Conservation (phyloP, 64 coral and sea anemone genomes). For the Dendrophyllia cribrosa region DNA sequence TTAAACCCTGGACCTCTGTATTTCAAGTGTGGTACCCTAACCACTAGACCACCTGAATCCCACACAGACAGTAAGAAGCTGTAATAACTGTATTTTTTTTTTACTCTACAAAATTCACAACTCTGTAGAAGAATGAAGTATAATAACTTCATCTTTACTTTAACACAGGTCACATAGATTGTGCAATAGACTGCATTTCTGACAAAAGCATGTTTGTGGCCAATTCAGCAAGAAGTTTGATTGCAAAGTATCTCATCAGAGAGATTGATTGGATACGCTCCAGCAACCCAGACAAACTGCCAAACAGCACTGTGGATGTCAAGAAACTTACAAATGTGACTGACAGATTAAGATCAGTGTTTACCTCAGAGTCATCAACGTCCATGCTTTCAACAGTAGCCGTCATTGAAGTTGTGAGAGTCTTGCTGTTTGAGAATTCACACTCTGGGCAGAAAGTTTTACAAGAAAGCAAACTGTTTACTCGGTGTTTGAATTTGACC, state of each 20-base stretch:
- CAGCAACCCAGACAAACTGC: neutral
- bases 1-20: too few species aligned
- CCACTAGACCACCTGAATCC: too few species aligned
- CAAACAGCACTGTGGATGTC: neutral
- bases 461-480: constrained; percentile 25
- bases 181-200: constrained; percentile 33
- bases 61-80: too few species aligned
- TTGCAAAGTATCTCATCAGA: constrained; percentile 51
- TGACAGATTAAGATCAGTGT: neutral
- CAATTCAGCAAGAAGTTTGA: constrained; percentile 53
- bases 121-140: too few species aligned
- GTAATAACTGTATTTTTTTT: too few species aligned
- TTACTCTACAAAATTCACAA: too few species aligned
- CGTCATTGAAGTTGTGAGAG: constrained; percentile 42
- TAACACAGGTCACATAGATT: neutral
- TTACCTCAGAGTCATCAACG: neutral
- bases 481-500: constrained; percentile 3
- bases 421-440: constrained; percentile 30
- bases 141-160: too few species aligned
- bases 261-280: neutral
- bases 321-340: neutral
- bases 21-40: too few species aligned
- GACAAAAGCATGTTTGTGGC: constrained; percentile 75
- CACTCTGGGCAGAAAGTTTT: constrained; percentile 45
- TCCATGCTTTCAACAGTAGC: neutral